Evolutionary conservation across 2,113 vertebrate species (phyloP).

Genomic region (Hydrochoerus hydrochaeris): DNA sequence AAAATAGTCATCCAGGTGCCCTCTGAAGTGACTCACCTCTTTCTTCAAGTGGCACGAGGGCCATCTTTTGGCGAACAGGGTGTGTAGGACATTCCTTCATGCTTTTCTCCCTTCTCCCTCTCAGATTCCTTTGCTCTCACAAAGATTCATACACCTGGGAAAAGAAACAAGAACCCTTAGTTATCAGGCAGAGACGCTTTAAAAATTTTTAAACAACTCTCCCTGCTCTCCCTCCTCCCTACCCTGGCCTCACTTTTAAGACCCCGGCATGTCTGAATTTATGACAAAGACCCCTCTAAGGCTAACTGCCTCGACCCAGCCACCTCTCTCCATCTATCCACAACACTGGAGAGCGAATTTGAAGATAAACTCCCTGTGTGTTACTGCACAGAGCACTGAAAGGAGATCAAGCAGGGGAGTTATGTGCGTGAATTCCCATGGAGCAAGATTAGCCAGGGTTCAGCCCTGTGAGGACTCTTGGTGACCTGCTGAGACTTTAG

Average conservation of each 20-base stretch:
- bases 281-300: not conserved
- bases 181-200: not conserved
- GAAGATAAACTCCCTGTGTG: not conserved
- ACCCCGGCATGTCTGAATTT: not conserved
- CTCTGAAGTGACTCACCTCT: not conserved
- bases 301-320: not conserved
- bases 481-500: not conserved
- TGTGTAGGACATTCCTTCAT: not conserved
- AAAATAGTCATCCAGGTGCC: not conserved
- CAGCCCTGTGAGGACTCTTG: not conserved
- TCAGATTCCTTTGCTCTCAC: slow-evolving; percentile 14
- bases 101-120: not conserved
- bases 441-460: not conserved
- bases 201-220: not conserved
- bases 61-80: not conserved
- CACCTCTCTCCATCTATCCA: not conserved
- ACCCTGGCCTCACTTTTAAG: not conserved
- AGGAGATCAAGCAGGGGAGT: not conserved
- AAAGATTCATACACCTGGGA: not conserved
- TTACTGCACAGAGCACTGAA: not conserved
- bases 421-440: not conserved
- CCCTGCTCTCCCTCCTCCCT: not conserved
- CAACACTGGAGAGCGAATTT: not conserved
- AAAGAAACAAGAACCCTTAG: not conserved
- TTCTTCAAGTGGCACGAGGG: not conserved